Evolutionary conservation across 1,140 invertebrate genomes (phyloP), one percentile per base, ranked within the genome.

Genomic region (Nixonia krombeini): DNA sequence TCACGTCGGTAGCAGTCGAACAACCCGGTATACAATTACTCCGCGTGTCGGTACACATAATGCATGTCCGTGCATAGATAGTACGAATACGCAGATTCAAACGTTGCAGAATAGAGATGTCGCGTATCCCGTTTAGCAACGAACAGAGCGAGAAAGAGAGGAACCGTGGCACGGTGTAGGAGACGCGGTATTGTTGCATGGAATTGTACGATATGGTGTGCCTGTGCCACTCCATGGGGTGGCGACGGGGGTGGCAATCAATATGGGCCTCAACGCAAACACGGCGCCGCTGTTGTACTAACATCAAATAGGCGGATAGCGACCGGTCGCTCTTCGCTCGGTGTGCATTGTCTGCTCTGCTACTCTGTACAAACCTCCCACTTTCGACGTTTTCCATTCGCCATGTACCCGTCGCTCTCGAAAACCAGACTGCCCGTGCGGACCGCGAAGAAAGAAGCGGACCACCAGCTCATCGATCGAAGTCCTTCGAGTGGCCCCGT

Each of bases 301-400:
- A 85, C 84, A 85, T 85, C 82, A 84, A 85, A 85, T 85, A 85
- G 84, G 82, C 82, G 84, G 81, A 85, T 83, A 80, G 82, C 81
- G 77, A 83, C 65, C 76, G 75, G 66, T 75, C 78, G 78, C 77
- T 78, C 58, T 51, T 69, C 73, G 69, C 75, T 74, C 75, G 72
- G 10, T 75, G 69, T 76, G 76, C 76, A 78, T 76, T 79, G 74
- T 78, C 75, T 77, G 69, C 68, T 73, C 70, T 51, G 58, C 64
- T 74, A 63, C 73, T 77, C 73, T 73, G 57, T 75, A 80, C 76
- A 78, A 78, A 80, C 75, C 76, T 72, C 63, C 72, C 74, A 76
- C 68, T 78, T 78, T 76, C 75, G 65, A 72, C 79, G 73, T 83
- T 82, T 83, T 83, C 79, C 72, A 67, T 51, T 49, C 44, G 23